phyloP scores from a whole-genome alignment of 2,888 invertebrate species.

The Cosmorhoe ocellata region DNA sequence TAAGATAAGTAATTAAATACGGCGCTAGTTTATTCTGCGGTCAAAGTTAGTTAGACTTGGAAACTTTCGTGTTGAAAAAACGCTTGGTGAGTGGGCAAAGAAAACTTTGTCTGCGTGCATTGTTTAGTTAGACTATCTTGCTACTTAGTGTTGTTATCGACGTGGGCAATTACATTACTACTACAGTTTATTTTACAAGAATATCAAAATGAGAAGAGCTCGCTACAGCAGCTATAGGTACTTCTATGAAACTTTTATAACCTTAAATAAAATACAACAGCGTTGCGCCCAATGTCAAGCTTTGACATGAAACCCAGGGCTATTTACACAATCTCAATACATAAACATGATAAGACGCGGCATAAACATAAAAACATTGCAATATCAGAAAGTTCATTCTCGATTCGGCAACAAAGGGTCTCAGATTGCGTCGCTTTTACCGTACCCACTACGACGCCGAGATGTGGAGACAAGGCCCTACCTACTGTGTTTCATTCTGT shows the following conservation, averaged over 20 bases:
- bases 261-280: conserved; percentile 1
- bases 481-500: conserved; percentile 4
- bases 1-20: too few species aligned
- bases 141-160: too few species aligned
- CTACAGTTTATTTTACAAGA: too few species aligned
- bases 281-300: conserved; percentile 5
- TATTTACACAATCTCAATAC: conserved; percentile 23
- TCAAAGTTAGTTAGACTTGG: neutral
- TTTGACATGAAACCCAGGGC: conserved; percentile 4
- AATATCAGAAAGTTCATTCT: conserved; percentile 33
- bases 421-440: conserved; percentile 29
- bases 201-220: too few species aligned
- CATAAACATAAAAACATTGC: conserved; percentile 32
- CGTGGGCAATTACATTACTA: too few species aligned
- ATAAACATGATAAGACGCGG: conserved; percentile 30
- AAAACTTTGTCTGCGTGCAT: conserved; percentile 2
- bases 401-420: conserved; percentile 31
- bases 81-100: neutral
- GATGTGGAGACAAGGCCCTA: neutral
- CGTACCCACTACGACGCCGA: neutral
- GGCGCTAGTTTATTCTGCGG: neutral
- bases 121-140: too few species aligned
- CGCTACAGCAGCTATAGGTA: too few species aligned
- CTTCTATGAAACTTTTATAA: too few species aligned
- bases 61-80: conserved; percentile 5